These are phyloP conservation scores for Eristalinus sepulchralis DNA, from an alignment of 2,888 invertebrate species.

Conservation along the genomic window DNA sequence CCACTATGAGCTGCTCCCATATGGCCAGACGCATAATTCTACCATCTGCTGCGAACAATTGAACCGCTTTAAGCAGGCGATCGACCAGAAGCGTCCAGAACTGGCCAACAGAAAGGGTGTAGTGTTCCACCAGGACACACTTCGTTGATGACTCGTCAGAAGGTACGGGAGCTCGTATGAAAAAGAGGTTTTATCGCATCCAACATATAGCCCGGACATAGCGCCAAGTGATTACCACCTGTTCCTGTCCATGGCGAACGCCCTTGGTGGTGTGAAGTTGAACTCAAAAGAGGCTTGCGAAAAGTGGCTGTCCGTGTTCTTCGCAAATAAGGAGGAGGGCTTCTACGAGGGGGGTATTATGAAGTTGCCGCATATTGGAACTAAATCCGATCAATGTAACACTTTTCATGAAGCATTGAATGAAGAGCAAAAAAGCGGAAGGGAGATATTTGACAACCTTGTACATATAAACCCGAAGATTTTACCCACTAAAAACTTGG, in stretches of 20 bases:
- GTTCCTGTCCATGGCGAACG: no score
- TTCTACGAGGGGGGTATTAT: neutral
- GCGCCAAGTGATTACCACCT: no score
- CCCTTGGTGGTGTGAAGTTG: no score
- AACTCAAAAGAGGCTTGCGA: no score
- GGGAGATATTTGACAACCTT: neutral
- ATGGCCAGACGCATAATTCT: no score
- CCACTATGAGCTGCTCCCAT: no score
- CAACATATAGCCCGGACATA: neutral
- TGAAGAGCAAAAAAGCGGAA: neutral
- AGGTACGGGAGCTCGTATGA: neutral
- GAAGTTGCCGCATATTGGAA: neutral
- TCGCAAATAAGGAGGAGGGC: neutral
- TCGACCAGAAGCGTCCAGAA: neutral
- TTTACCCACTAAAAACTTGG: no score
- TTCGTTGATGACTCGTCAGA: neutral
- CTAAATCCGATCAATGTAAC: no score
- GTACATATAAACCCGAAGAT: no score
- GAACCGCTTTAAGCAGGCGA: neutral
- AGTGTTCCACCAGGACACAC: neutral
- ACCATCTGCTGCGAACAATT: neutral
- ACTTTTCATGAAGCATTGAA: neutral
- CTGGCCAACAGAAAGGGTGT: neutral
- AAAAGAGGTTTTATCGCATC: neutral
- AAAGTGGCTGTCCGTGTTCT: neutral